Conservation (phyloP, 2,888 invertebrate genomes). For the Lordiphosa fenestrarum region DNA sequence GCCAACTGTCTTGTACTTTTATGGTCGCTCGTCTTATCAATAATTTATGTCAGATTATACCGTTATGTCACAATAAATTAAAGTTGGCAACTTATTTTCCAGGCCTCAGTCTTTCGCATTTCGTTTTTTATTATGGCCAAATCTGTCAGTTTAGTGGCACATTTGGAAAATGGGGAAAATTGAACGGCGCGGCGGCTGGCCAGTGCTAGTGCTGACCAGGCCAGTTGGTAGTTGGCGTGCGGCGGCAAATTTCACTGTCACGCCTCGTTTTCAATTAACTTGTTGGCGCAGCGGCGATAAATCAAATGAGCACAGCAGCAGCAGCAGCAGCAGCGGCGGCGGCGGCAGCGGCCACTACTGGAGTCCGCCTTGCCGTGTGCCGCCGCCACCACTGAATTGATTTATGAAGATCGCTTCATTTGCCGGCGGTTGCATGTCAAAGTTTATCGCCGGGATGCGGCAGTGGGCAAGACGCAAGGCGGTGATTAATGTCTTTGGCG, state of each 20-base stretch:
- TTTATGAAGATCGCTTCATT: slow-evolving; percentile 72
- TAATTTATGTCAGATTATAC: slow-evolving; percentile 79
- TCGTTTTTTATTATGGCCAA: slow-evolving; percentile 72
- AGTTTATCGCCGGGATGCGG: slow-evolving; percentile 50
- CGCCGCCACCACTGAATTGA: slow-evolving; percentile 31
- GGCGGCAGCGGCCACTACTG: background rate
- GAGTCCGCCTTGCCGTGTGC: slow-evolving; percentile 1
- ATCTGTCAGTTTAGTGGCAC: slow-evolving; percentile 75
- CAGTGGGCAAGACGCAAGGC: background rate
- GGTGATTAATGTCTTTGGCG: slow-evolving; percentile 37
- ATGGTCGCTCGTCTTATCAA: slow-evolving; percentile 76
- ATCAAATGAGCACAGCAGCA: slow-evolving; percentile 47
- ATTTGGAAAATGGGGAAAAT: slow-evolving; percentile 66
- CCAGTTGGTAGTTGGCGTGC: slow-evolving; percentile 44
- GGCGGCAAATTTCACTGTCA: slow-evolving; percentile 74
- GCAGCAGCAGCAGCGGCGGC: background rate
- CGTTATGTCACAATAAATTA: slow-evolving; percentile 79
- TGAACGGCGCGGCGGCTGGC: slow-evolving; percentile 22
- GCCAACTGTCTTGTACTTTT: slow-evolving; percentile 74
- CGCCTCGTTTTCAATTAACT: slow-evolving; percentile 72
- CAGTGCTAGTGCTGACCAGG: slow-evolving; percentile 27
- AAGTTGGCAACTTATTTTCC: slow-evolving; percentile 77
- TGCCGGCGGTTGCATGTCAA: slow-evolving; percentile 55
- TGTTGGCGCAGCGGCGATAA: slow-evolving; percentile 66
- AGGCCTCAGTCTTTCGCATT: slow-evolving; percentile 33